Evolutionary conservation across 2,888 invertebrate species (phyloP), one percentile per base, ranked within the genome.

Genomic region (Dichetophora obliterata): DNA sequence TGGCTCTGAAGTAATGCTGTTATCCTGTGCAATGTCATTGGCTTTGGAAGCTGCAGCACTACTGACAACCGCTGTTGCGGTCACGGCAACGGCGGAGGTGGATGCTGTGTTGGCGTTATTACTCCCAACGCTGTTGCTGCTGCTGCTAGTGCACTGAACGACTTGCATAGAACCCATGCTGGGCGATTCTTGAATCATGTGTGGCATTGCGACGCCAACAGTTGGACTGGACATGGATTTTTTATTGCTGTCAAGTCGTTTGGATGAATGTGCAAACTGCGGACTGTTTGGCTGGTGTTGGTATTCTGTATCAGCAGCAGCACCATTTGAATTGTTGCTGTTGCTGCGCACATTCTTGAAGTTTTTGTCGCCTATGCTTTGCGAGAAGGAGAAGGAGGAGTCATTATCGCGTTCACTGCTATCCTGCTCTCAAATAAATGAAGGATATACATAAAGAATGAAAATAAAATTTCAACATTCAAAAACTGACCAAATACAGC

Each of bases 151-250:
- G 65, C 65, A 31, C n/a, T 63, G 63, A 5, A 54, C 37, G 8
- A 81, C 77, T 82, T 80, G 81, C 85, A 87, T 85, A 48, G 84
- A 83, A 65, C 87, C 86, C 88, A 89, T 87, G 82, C 89, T 89
- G 59, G 87, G 88, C 31, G 89, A 89, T 79, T 89, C 90, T 70
- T 86, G 86, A 79, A 89, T 85, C 74, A 86, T 77, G 71, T 86
- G 84, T 73, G 84, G 83, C 76, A 85, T 78, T 74, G 83, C 84
- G 3, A 83, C 83, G 3, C 85, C 87, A 65, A 89, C 87, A n/a
- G 88, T 83, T 57, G 89, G 88, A 81, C 88, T 89, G 50, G 90
- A 89, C 86, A 89, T 86, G 63, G 90, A 89, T 83, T 89, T 89
- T 80, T 88, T 88, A 78, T 84, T 86, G 79, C 86, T 84, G 79